Base-by-base conservation (phyloP, 2,113 vertebrate genomes). In the Melospiza georgiana region DNA sequence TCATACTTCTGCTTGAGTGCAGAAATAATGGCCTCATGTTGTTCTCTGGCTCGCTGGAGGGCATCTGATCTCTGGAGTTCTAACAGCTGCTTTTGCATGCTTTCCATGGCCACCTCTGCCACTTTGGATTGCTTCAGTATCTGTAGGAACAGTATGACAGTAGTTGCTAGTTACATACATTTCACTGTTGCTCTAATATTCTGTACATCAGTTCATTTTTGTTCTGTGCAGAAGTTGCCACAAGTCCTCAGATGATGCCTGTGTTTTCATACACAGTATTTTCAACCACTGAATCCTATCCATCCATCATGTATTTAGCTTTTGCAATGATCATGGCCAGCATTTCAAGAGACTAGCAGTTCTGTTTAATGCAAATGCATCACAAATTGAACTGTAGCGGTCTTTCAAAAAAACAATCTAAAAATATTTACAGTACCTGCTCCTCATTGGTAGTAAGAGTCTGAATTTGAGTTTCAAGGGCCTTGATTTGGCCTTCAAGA, bases 1-100 rank as follows among this genome's bases (percentile, higher is more conserved):
- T 99, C 98, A 16, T 99, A 97, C 95, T 99, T 99, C 95, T 99
- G 98, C 31, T 98, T 98, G 11, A 99, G 98, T 62, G 98, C 89
- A 2, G 65, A 35, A 5, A 99, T 57, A n/a, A 99, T 91, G 52
- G 95, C 68, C 74, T 99, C 99, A 1, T 99, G 99, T 49, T 99
- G 99, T 57, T 99, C 98, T 67, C 99, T 97, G 0, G 97, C 84
- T 93, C 98, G 97, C 57, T 99, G 98, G 72, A 99, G 98, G 1
- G 98, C 98, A 68, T 99, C 99, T 3, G 99, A 99, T 31, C 98
- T 98, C 87, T 98, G 97, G 46, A 99, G 98, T 79, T 99, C 99
- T 54, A 98, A 61, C 93, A 99, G 98, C 92, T 99, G 99, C 96
- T 99, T 98, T 90, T 99, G 98, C 98, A 99, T 90, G 93, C 98